Percentiles rank a stretch among this genome's conserved stretches.
Conservation (phyloP, 2,888 invertebrate genomes). For the Agriopis leucophaearia region DNA sequence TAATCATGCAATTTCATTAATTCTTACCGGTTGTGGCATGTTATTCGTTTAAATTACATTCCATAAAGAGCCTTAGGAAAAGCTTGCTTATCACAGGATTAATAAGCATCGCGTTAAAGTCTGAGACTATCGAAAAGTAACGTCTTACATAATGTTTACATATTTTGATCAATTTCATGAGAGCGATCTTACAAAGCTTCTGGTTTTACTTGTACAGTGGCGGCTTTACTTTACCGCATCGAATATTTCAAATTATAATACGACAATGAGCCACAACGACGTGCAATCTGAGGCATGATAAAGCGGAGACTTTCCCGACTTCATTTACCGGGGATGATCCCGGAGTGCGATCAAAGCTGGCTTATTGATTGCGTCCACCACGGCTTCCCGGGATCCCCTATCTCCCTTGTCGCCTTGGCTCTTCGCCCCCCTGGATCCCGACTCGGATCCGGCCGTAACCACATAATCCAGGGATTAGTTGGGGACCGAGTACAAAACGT, state of each 20-base stretch:
- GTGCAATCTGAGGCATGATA: conserved; percentile 5
- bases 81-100: not conserved
- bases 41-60: conserved; percentile 5
- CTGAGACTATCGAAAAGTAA: too few species aligned
- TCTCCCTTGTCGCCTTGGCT: conserved; percentile 5
- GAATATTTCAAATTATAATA: not conserved
- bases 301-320: conserved; percentile 44
- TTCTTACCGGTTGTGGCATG: conserved; percentile 9
- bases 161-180: not conserved
- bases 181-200: not conserved
- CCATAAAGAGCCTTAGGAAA: not conserved
- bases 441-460: conserved; percentile 51
- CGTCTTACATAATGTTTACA: too few species aligned
- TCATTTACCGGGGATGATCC: conserved; percentile 72
- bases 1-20: conserved; percentile 1
- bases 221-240: not conserved
- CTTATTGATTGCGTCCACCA: conserved; percentile 62
- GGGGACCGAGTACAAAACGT: conserved; percentile 57
- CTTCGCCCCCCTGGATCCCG: conserved; percentile 34
- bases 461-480: conserved; percentile 64
- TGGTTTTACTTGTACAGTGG: not conserved
- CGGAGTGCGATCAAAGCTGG: conserved; percentile 56
- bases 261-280: not conserved
- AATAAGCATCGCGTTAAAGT: too few species aligned
- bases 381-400: conserved; percentile 43